A percentile compares a stretch with the other conserved stretches of the same genome.
phyloP scores from a whole-genome alignment of 2,797 vertebrate species.

The Distichodus sexfasciatus region DNA sequence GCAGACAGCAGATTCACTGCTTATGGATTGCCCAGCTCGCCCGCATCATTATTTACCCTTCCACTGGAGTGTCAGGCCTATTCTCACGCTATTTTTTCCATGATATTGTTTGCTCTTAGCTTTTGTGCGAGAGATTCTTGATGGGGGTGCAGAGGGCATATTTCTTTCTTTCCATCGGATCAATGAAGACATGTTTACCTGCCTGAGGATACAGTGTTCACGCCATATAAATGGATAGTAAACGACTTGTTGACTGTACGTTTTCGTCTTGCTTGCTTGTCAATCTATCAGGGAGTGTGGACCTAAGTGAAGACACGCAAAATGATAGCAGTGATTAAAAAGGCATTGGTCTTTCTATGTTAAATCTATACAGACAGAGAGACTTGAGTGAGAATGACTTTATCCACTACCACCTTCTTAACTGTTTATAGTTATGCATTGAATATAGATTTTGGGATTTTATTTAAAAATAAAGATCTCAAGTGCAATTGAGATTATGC shows the following conservation, averaged over 20 bases:
- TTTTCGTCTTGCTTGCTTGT: slow-evolving; percentile 88
- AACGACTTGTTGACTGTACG: slow-evolving; percentile 90
- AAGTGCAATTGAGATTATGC: too few relatives aligned
- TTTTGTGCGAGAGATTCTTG: slow-evolving; percentile 85
- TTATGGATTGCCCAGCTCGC: slow-evolving; percentile 84
- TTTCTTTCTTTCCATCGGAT: slow-evolving; percentile 91
- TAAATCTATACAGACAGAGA: neutral
- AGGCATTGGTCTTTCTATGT: neutral
- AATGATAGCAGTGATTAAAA: slow-evolving; percentile 25
- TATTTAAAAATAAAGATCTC: too few relatives aligned
- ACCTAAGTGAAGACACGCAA: slow-evolving; percentile 77
- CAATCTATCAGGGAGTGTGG: slow-evolving; percentile 78
- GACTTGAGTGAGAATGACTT: neutral
- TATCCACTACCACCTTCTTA: neutral
- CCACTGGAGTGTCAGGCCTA: slow-evolving; percentile 82
- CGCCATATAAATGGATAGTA: slow-evolving; percentile 92
- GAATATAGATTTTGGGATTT: neutral
- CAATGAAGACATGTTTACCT: slow-evolving; percentile 97
- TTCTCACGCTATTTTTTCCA: slow-evolving; percentile 47
- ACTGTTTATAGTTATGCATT: neutral
- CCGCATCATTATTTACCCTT: slow-evolving; percentile 87
- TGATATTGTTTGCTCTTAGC: slow-evolving; percentile 89
- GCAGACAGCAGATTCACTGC: slow-evolving; percentile 87
- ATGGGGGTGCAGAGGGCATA: slow-evolving; percentile 86
- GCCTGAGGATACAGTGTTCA: slow-evolving; percentile 83